Evolutionary conservation across 1,140 invertebrate genomes (phyloP), one percentile per base, ranked within the genome.

Genomic region (Achroia grisella): DNA sequence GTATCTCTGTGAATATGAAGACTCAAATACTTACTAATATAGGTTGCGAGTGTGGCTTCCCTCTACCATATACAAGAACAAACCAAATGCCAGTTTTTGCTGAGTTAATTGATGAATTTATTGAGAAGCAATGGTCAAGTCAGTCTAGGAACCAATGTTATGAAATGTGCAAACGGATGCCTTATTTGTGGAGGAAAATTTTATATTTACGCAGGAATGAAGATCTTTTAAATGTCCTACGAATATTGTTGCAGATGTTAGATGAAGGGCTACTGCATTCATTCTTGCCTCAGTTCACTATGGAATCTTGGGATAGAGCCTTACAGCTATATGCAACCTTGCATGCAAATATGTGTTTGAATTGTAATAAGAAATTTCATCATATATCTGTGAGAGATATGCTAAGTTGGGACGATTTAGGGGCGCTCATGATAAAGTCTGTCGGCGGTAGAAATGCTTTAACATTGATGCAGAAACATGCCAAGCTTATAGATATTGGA

Each of bases 111-210:
- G 77, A 87, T 33, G 66, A 82, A 44, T 87, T 87, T 47, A 79
- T 86, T 23, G 86, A 86, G 40, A 71, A 66, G 27, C 82, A 84
- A 44, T 86, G 86, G 86, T 75, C 68, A 8, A 76, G 57, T 42
- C 70, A 78, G 33, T 78, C 76, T 0, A 73, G 68, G 17, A 70
- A 78, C 11, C 80, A 86, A 34, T 86, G 82, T 29, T 87, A 86
- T 37, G 84, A 86, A 42, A 68, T 90, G 15, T 90, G 89, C 52
- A 87, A 88, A 47, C 77, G 81, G 51, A 87, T 90, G 79, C 89
- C 89, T 28, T 89, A 87, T 51, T 82, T 89, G 58, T 90, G 89
- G 89, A 67, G 75, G 17, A 87, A 87, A 44, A 86, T 87, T 39
- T 61, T 87, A 9, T 79, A 86, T 41, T 57, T 87, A 34, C 52